Evolutionary conservation across 2,888 invertebrate genomes (phyloP).

Genomic region (Drosophila hamatofila): DNA sequence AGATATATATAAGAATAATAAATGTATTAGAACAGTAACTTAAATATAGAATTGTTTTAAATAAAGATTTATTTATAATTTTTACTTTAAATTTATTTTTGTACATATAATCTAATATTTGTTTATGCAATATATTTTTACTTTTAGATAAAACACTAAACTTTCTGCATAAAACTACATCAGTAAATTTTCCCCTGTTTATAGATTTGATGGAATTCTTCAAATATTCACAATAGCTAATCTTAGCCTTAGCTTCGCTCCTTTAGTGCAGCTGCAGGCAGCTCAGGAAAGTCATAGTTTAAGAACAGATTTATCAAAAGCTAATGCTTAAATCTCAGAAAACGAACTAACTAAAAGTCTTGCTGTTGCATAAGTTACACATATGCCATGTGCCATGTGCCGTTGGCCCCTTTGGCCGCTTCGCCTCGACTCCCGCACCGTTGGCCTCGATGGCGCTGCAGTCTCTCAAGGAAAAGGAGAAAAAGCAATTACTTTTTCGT

Average conservation of each 20-base stretch:
- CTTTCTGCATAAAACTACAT: neutral
- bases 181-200: neutral
- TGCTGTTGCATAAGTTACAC: constrained; percentile 7
- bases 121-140: too few species aligned
- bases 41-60: too few species aligned
- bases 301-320: constrained; percentile 3
- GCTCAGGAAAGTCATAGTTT: constrained; percentile 1
- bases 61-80: too few species aligned
- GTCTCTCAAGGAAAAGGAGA: constrained; percentile 46
- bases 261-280: constrained; percentile 3
- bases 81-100: too few species aligned
- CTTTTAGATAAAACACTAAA: too few species aligned
- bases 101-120: too few species aligned
- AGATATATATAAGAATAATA: too few species aligned
- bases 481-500: constrained; percentile 77
- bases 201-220: neutral
- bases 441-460: constrained; percentile 14
- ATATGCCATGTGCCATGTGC: neutral
- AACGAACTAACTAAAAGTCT: constrained; percentile 15
- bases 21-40: too few species aligned
- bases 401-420: neutral
- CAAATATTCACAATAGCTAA: neutral
- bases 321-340: constrained; percentile 21
- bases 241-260: neutral
- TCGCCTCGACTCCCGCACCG: neutral